Evolutionary conservation across 2,888 invertebrate genomes (phyloP), one percentile per base, ranked within the genome.

Genomic region (Eupithecia exiguata): DNA sequence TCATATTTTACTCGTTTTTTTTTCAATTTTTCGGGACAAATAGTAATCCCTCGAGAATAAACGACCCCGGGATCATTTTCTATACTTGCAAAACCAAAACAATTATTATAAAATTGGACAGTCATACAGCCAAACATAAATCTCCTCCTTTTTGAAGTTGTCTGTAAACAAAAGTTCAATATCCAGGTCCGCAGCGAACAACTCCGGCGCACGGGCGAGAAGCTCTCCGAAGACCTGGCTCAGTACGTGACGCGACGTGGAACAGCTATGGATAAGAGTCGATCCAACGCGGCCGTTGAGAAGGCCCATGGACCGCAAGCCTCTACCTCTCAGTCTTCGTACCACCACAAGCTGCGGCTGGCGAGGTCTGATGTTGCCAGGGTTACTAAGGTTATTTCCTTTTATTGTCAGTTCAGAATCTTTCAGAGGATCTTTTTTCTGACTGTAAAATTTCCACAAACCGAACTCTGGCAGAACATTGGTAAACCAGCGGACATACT

Each of bases 181-280:
- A 43, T 53, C n/a, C 18, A 93, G 94, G 93, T 94, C 0, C 93
- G 94, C 46, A 89, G 91, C 12, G 93, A 93, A 70, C 94, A 94
- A 75, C 88, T 94, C 0, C 91, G 92, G 1, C 91, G 91, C 40
- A 94, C 93, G 0, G 86, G 91, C 18, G 92, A 93, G 77, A 92
- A 93, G 80, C 77, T 94, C 18, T 86, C 94, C 0, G 93, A 92
- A 62, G 94, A 95, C 77, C 79, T 95, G 74, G 94, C 94, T 0
- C 82, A 89, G 69, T 93, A 92, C 80, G 92, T 95, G 75, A 91
- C 90, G 25, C 87, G 93, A 0, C 88, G 95, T 1, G 93, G 92
- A 78, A 92, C 89, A 0, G 94, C 91, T 5, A 85, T 91, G 82
- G 92, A 91, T 58, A 92, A 91, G 84, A 84, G 82, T 2, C 84